Evolutionary conservation across 2,888 invertebrate genomes (phyloP).

Genomic region (Tetheella fluctuosa): DNA sequence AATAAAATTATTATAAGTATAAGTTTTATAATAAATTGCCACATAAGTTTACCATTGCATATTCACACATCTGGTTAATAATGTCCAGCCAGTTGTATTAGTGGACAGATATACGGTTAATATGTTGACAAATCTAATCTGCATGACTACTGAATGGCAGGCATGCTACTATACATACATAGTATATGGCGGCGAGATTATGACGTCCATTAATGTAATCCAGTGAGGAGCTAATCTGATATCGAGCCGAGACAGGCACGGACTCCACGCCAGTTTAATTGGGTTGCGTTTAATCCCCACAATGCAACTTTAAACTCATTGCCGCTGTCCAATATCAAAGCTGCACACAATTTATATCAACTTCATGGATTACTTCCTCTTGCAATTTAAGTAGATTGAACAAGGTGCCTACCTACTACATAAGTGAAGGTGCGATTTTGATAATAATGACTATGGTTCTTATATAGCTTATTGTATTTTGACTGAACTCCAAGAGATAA

Average conservation of each 20-base stretch:
- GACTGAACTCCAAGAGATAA: no score
- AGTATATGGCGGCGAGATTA: slow-evolving; percentile 43
- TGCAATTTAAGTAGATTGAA: slow-evolving; percentile 26
- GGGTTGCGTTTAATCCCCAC: slow-evolving; percentile 78
- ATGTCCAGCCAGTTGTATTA: no score
- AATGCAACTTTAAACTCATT: slow-evolving; percentile 76
- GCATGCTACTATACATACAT: slow-evolving; percentile 43
- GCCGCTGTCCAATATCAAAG: slow-evolving; percentile 65
- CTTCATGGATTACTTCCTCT: slow-evolving; percentile 27
- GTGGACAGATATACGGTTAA: slow-evolving; percentile 25
- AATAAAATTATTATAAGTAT: no score
- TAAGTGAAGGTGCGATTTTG: not conserved
- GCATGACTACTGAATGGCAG: slow-evolving; percentile 67
- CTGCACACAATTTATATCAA: slow-evolving; percentile 38
- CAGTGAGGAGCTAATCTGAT: slow-evolving; percentile 77
- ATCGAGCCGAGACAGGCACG: slow-evolving; percentile 71
- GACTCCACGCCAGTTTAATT: slow-evolving; percentile 71
- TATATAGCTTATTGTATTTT: not conserved
- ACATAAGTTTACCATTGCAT: no score
- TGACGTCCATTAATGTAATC: slow-evolving; percentile 76
- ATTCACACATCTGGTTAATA: no score
- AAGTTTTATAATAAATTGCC: no score
- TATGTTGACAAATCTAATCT: slow-evolving; percentile 64
- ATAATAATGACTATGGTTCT: not conserved
- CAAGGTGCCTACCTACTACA: no score